Evolutionary conservation across 2,888 invertebrate species (phyloP).

Genomic region (Diarsia brunnea): DNA sequence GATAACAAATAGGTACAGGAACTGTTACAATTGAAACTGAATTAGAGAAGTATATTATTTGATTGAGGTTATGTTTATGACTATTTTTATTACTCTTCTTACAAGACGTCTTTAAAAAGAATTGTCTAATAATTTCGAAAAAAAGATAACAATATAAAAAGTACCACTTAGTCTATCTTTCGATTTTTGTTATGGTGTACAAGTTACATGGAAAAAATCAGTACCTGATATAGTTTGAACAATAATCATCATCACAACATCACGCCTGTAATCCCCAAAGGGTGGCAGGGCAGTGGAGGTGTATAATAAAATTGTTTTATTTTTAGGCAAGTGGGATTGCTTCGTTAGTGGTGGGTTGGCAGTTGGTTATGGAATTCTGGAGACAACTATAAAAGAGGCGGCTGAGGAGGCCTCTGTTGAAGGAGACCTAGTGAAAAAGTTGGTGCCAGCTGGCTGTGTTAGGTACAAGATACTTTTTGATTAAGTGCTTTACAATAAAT

Average conservation of each 20-base stretch:
- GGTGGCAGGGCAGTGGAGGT: too few relatives aligned
- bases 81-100: not conserved
- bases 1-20: not conserved
- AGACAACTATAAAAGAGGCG: slow-evolving; percentile 98
- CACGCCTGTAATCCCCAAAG: too few relatives aligned
- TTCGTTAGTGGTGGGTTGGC: slow-evolving; percentile 98
- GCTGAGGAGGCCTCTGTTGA: slow-evolving; percentile 98
- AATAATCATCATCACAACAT: not conserved
- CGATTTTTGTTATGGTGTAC: not conserved
- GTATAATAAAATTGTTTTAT: not conserved
- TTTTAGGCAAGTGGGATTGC: slow-evolving; percentile 96
- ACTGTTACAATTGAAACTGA: not conserved
- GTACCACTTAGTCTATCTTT: not conserved
- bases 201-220: not conserved
- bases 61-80: not conserved
- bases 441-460: slow-evolving; percentile 95
- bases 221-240: not conserved
- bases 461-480: slow-evolving; percentile 89
- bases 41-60: not conserved
- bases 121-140: not conserved
- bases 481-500: not conserved
- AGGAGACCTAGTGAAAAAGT: slow-evolving; percentile 93
- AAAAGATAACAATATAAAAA: not conserved
- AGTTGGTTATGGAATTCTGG: slow-evolving; percentile 96
- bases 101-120: not conserved